Percentiles rank a stretch among this genome's conserved stretches.
phyloP scores from a whole-genome alignment of 2,888 invertebrate species.

The Chironomus riparius region DNA sequence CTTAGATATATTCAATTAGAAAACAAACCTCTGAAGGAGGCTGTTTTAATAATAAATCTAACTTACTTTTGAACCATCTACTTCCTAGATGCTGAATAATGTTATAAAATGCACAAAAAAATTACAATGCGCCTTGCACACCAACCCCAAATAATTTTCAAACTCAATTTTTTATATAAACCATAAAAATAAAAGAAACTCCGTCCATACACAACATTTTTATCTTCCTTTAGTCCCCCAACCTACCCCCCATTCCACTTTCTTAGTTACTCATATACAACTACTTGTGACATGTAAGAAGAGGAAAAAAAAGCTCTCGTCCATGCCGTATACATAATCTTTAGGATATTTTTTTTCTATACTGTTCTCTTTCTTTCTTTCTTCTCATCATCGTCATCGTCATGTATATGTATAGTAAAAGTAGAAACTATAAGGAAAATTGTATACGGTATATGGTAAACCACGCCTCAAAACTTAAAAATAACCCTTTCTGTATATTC shows the following conservation, averaged over 20 bases:
- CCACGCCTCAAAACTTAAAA: slow-evolving; percentile 25
- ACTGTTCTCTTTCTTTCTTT: slow-evolving; percentile 3
- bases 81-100: no score
- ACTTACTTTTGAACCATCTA: no score
- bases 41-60: no score
- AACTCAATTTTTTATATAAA: background rate
- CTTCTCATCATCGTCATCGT: no score
- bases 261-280: background rate
- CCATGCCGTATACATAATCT: slow-evolving; percentile 15
- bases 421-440: background rate
- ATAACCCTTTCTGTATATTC: slow-evolving; percentile 7
- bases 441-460: background rate
- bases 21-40: no score
- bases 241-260: background rate
- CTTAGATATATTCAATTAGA: no score
- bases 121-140: no score
- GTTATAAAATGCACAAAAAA: no score
- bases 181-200: background rate
- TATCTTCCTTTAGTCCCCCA: no score
- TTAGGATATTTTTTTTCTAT: background rate
- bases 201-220: background rate
- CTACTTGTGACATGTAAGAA: background rate
- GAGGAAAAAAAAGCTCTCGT: background rate
- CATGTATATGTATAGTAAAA: background rate
- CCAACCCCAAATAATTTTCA: no score